These are phyloP conservation scores for Callyntrura sp. DNA, from an alignment of 2,888 invertebrate genomes.

Conservation along the genomic window DNA sequence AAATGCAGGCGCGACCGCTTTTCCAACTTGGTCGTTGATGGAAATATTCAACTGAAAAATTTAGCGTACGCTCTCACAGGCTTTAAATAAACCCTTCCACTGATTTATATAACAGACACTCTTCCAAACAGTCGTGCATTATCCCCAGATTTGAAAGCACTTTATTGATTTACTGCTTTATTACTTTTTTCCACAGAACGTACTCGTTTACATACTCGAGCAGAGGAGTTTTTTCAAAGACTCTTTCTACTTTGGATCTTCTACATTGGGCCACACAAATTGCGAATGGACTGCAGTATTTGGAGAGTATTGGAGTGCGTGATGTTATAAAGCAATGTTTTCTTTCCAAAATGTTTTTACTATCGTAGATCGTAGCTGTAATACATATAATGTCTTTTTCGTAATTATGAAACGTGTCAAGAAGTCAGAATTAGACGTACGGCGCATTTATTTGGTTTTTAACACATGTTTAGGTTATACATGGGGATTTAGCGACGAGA, in stretches of 20 bases:
- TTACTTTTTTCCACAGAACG: conserved; percentile 29
- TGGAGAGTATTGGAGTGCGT: conserved; percentile 74
- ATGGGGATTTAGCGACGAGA: conserved; percentile 79
- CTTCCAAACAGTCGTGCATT: not conserved
- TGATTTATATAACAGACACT: not conserved
- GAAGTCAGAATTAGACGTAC: not conserved
- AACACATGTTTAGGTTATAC: conserved; percentile 68
- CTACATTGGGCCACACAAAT: conserved; percentile 80
- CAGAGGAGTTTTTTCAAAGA: conserved; percentile 62
- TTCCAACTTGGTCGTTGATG: conserved; percentile 74
- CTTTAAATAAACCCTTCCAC: conserved; percentile 13
- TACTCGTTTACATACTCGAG: conserved; percentile 47
- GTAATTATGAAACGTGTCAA: not conserved
- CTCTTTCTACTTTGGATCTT: conserved; percentile 77
- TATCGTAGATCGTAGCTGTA: not conserved
- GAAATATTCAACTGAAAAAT: conserved; percentile 61
- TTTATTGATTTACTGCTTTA: not conserved
- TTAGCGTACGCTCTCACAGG: conserved; percentile 39
- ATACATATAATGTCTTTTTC: not conserved
- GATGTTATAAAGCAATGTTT: not conserved
- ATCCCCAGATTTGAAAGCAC: not conserved
- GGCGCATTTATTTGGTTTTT: conserved; percentile 39
- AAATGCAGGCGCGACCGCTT: conserved; percentile 75
- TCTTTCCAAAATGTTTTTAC: not conserved
- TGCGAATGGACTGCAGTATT: conserved; percentile 79